Conservation (phyloP, 2,113 vertebrate species). For the Amblyornis subalaris region DNA sequence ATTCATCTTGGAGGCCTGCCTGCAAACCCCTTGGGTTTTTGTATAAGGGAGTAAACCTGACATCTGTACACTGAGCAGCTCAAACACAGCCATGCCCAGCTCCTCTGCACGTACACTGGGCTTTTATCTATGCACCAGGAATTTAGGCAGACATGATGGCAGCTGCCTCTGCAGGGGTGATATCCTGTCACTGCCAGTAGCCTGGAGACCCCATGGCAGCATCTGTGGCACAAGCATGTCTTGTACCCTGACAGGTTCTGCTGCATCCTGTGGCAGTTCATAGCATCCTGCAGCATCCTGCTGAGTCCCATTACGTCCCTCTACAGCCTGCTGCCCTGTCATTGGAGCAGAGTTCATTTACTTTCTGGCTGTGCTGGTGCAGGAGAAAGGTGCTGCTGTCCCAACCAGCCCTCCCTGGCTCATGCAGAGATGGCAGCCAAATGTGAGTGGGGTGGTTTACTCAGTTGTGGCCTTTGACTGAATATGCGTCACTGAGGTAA, state of each 20-base stretch:
- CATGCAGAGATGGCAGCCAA: background rate
- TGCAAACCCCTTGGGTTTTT: background rate
- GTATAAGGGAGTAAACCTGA: background rate
- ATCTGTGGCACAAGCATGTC: background rate
- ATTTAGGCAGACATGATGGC: background rate
- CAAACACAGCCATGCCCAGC: background rate
- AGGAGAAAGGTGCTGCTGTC: background rate
- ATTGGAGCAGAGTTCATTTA: background rate
- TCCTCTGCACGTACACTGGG: background rate
- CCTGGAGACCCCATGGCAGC: accelerated
- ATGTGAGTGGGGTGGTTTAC: background rate
- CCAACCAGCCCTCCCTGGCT: background rate
- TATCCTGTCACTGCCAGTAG: background rate
- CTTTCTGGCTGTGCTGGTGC: background rate
- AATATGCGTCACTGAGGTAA: background rate
- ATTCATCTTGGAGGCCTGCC: background rate
- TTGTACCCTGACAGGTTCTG: background rate
- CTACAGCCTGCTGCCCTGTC: background rate
- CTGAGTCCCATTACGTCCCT: accelerated
- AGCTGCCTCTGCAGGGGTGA: background rate
- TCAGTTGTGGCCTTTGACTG: background rate
- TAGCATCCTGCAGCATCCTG: background rate
- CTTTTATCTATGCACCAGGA: accelerated
- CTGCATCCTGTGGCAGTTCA: background rate
- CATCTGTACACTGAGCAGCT: background rate